Evolutionary conservation across 2,797 vertebrate genomes (phyloP), one percentile per base, ranked within the genome.

Genomic region (Acanthurus leucopareius): DNA sequence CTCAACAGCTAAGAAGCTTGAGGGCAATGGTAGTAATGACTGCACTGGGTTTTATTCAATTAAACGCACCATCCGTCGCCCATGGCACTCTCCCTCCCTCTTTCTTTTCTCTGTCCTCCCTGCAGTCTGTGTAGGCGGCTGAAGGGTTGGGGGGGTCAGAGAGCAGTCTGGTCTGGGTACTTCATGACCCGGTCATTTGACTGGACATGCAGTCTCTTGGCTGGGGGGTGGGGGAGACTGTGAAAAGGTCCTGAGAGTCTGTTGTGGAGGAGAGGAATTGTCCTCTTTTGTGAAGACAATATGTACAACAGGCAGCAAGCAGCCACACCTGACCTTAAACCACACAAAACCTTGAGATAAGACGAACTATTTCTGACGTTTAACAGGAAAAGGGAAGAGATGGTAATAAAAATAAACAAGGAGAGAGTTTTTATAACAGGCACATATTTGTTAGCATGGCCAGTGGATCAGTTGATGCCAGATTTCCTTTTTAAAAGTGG

Each of bases 21-120:
- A 69, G 86, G 91, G 86, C 89, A 64, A 69, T 77, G 51, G 66
- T 62, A 81, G 80, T 88, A 91, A 91, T 86, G 92, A 93, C 78
- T 66, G 88, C 82, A 87, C 87, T 66, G 86, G 87, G 91, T 93
- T 82, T 94, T 91, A 94, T 94, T 95, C 91, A 95, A 92, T 95
- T 94, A 94, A 94, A 91, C 69, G 75, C 51, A 75, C 84, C 85
- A 73, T 91, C 88, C 88, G 59, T 68, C 72, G 80, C 78, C 80
- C 19, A 47, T 15, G 64, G 77, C 73, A 10, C 17, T 83, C 74
- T 66, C 75, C 70, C 84, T 85, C 72, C 75, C 32, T 71, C 73
- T 63, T 63, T 70, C 80, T 75, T 65, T 16, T 58, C 72, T 77
- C 69, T 84, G 86, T 90, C 84, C 75, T 90, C 87, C 73, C 56